Base-by-base conservation (phyloP, 1,140 invertebrate species). In the Danaus melanippus region DNA sequence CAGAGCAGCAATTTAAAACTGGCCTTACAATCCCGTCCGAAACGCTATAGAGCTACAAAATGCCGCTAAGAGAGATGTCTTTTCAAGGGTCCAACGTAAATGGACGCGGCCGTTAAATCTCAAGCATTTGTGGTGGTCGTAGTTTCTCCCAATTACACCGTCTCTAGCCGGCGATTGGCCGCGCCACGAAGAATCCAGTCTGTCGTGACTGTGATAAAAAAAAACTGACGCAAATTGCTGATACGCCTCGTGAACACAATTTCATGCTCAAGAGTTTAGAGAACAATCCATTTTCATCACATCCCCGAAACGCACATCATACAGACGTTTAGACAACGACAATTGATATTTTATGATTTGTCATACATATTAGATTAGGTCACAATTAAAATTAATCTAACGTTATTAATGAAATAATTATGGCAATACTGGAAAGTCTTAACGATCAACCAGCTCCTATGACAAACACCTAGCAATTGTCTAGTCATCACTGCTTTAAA, bases 221-320 rank as follows among this genome's bases (percentile, higher is more conserved):
- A 86, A 84, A 84, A 77, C 78, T 84, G 81, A 82, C 83, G 83
- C 83, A 79, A 86, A 86, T 86, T 80, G 79, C 65, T 79, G 83
- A 86, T 83, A 84, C 81, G 83, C 79, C 76, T 83, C 78, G 79
- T 77, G 81, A 74, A 82, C 83, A 82, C 81, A 86, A 86, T 86
- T 86, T 84, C 79, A 84, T 83, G 81, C 78, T 74, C 70, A 67
- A 15, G 67, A 64, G 66, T 74, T 76, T 67, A 67, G 59, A 76
- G 76, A 82, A 83, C 69, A 74, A 71, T 76, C 73, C 70, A 76
- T 76, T 83, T 83, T 81, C 73, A 76, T 85, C 77, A 86, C 84
- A 83, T 76, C 76, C 77, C 69, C 57, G 61, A 64, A 66, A 67
- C 64, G 71, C 15, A 15, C 15, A 15, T 3, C 15, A 3, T 1